These are phyloP conservation scores for Scopus umbretta DNA, from an alignment of 2,113 vertebrate genomes.

Conservation along the genomic window DNA sequence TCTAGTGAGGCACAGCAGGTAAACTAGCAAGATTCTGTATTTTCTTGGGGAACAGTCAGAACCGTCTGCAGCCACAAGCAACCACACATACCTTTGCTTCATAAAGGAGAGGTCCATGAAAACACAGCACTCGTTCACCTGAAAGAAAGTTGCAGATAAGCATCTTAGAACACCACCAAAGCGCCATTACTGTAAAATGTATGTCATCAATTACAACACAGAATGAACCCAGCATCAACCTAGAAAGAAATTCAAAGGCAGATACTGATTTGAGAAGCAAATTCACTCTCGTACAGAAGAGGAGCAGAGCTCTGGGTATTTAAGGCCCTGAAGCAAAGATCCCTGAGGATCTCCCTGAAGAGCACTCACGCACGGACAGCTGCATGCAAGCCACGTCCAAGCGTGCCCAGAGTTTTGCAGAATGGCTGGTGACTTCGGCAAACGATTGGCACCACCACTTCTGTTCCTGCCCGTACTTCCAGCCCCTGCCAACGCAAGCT, in stretches of 20 bases:
- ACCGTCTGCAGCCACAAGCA: not conserved
- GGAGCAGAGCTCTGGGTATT: not conserved
- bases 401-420: not conserved
- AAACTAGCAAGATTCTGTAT: not conserved
- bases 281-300: accelerated
- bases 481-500: not conserved
- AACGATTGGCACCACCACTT: not conserved
- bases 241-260: not conserved
- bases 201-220: accelerated
- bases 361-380: not conserved
- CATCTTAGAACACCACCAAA: not conserved
- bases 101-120: conserved; percentile 98
- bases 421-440: not conserved
- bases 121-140: conserved; percentile 99
- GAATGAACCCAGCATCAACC: not conserved
- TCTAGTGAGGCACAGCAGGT: not conserved
- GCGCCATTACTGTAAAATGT: accelerated
- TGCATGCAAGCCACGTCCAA: not conserved
- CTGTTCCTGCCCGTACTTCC: not conserved
- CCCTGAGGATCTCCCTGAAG: not conserved
- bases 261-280: not conserved
- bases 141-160: conserved; percentile 5
- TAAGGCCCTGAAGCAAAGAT: not conserved
- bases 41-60: not conserved
- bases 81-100: conserved; percentile 92